Conservation (phyloP, 2,113 vertebrate species). For the Alexandromys fortis region DNA sequence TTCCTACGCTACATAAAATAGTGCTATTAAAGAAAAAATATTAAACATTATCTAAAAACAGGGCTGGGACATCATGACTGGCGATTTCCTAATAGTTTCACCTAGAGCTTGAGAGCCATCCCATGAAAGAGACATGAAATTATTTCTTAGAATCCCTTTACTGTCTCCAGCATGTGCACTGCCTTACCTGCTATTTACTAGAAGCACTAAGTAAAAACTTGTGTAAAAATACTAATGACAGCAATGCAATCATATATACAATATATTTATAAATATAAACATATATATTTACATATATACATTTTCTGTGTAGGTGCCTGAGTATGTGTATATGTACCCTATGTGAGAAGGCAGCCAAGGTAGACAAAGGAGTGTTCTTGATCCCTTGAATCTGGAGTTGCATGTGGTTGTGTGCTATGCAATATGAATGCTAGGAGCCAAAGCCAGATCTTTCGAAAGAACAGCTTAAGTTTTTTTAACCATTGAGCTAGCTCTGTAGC, state of each 20-base stretch:
- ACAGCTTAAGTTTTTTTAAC: neutral
- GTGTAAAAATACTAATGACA: neutral
- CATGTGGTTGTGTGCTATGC: neutral
- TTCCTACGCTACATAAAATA: slow-evolving; percentile 16
- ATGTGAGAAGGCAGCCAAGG: neutral
- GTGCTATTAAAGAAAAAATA: neutral
- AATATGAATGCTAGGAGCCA: neutral
- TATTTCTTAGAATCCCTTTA: neutral
- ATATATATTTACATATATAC: too few species aligned
- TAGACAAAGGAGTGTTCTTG: neutral
- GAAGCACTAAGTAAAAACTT: neutral
- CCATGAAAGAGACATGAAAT: neutral
- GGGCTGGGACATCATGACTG: neutral
- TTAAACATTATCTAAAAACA: slow-evolving; percentile 7
- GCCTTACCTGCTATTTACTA: neutral
- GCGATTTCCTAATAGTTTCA: neutral
- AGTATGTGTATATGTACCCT: neutral
- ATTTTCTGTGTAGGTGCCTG: neutral
- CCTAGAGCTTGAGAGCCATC: accelerated
- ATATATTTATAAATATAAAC: neutral
- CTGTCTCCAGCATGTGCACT: neutral
- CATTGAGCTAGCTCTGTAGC: neutral
- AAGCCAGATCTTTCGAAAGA: neutral
- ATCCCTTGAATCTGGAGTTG: neutral
- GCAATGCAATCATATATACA: neutral